These are phyloP conservation scores for Brachionus sp. DNA, from an alignment of 1,140 invertebrate species.

Conservation along the genomic window DNA sequence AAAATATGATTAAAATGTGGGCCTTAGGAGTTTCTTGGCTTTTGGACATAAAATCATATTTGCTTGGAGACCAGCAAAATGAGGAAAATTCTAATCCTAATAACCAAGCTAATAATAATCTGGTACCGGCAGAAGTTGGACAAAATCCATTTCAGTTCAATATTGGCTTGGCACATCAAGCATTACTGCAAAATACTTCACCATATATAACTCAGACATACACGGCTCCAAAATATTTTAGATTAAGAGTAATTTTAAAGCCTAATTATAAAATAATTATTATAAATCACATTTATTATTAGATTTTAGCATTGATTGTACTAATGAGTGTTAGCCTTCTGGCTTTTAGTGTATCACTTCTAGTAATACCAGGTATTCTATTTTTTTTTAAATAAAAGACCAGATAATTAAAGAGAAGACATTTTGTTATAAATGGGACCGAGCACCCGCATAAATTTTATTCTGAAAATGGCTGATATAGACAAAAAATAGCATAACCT, in stretches of 20 bases:
- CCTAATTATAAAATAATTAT: background rate
- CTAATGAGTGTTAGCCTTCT: constrained; percentile 80
- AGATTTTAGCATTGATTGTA: constrained; percentile 69
- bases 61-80: constrained; percentile 65
- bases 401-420: background rate
- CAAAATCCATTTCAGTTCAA: constrained; percentile 49
- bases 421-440: background rate
- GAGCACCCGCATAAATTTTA: too few relatives aligned
- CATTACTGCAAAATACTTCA: constrained; percentile 61
- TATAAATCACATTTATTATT: constrained; percentile 47
- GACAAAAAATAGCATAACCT: too few relatives aligned
- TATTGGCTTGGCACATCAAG: constrained; percentile 62
- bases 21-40: constrained; percentile 78
- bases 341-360: constrained; percentile 72
- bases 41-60: constrained; percentile 80
- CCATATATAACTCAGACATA: constrained; percentile 70
- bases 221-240: constrained; percentile 75
- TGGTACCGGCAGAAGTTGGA: constrained; percentile 28
- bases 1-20: constrained; percentile 72
- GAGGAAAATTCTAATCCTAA: constrained; percentile 5
- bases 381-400: background rate
- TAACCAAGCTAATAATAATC: constrained; percentile 53
- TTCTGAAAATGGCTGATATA: too few relatives aligned
- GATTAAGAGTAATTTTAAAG: constrained; percentile 65
- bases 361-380: constrained; percentile 73